Percentiles rank a stretch among this genome's conserved stretches.
These are phyloP conservation scores for Equus przewalskii DNA, from an alignment of 2,113 vertebrate species.

Conservation along the genomic window DNA sequence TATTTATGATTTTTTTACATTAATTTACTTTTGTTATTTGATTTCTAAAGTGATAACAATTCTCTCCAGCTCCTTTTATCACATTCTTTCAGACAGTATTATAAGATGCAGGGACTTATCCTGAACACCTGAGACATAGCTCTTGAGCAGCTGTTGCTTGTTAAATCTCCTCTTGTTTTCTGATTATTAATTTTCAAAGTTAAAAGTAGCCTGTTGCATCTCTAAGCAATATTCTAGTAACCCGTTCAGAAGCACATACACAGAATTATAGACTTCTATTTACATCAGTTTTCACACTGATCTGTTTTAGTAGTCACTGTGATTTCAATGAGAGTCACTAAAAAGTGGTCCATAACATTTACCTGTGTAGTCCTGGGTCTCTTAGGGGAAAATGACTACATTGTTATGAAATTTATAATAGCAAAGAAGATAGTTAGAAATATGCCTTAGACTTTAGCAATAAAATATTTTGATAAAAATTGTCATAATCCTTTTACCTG, in stretches of 20 bases:
- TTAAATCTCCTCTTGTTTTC: constrained; percentile 18
- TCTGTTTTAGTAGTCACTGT: neutral
- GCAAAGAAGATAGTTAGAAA: neutral
- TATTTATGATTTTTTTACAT: neutral
- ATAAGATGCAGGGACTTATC: neutral
- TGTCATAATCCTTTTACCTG: neutral
- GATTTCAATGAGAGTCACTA: neutral
- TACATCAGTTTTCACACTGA: neutral
- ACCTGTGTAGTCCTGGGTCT: neutral
- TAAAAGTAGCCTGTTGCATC: neutral
- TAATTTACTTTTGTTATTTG: neutral
- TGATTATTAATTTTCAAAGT: constrained; percentile 32
- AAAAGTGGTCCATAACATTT: neutral
- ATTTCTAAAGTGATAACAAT: neutral
- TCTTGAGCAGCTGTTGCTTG: neutral
- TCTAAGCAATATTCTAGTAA: neutral
- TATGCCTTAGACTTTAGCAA: neutral
- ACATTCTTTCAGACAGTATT: neutral
- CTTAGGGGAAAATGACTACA: neutral
- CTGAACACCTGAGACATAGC: neutral
- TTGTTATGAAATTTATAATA: neutral
- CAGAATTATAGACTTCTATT: neutral
- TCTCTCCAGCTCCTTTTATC: neutral
- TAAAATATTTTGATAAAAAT: neutral
- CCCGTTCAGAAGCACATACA: neutral